A percentile compares a stretch with the other conserved stretches of the same genome.
phyloP scores from a whole-genome alignment of 53 echinoderm and acorn worm genomes.

The Astropecten irregularis region DNA sequence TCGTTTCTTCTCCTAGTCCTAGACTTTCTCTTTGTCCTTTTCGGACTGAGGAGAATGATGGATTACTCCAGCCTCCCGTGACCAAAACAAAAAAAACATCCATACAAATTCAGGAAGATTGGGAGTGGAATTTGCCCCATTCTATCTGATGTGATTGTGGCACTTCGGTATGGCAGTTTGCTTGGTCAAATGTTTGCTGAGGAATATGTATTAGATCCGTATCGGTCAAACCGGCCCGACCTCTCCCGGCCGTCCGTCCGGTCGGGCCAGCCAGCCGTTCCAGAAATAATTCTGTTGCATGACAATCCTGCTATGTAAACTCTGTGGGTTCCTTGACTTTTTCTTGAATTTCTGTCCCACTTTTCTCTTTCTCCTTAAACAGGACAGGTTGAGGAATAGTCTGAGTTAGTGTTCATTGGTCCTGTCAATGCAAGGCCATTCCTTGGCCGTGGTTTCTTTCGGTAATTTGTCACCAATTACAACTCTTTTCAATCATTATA shows the following conservation, averaged over 20 bases:
- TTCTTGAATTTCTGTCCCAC: neutral
- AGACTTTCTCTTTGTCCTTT: too few relatives aligned
- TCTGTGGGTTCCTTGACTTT: neutral
- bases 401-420: too few relatives aligned
- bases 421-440: too few relatives aligned
- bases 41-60: slow-evolving; percentile 27
- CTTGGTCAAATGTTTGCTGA: slow-evolving; percentile 45
- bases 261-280: too few relatives aligned
- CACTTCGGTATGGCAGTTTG: neutral
- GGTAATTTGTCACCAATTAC: too few relatives aligned
- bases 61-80: slow-evolving; percentile 22
- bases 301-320: slow-evolving; percentile 12
- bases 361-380: slow-evolving; percentile 4
- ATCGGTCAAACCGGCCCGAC: too few relatives aligned
- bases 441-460: too few relatives aligned
- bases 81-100: slow-evolving; percentile 35
- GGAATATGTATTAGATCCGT: slow-evolving; percentile 41
- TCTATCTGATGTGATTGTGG: neutral
- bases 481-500: too few relatives aligned
- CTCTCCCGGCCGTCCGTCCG: too few relatives aligned
- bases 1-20: too few relatives aligned
- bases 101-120: slow-evolving; percentile 47
- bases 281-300: slow-evolving; percentile 27
- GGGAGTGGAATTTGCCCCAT: neutral
- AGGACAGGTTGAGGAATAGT: neutral